phyloP scores from a whole-genome alignment of 2,888 invertebrate genomes.

The Gibbula magus region DNA sequence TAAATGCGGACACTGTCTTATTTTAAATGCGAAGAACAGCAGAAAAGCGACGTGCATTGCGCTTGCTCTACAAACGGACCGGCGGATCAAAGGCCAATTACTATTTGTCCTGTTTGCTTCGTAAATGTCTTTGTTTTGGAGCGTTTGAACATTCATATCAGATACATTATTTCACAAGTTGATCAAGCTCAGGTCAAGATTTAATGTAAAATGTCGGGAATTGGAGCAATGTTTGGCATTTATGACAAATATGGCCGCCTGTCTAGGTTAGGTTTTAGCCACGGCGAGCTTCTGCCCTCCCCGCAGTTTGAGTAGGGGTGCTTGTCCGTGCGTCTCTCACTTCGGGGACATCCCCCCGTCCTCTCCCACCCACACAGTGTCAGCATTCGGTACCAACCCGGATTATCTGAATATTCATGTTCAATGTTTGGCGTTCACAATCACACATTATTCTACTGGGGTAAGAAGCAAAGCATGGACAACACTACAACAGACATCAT shows the following conservation, averaged over 20 bases:
- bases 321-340: not conserved
- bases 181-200: not conserved
- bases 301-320: not conserved
- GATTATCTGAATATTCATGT: too few relatives aligned
- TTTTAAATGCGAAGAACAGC: not conserved
- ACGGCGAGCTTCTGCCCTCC: not conserved
- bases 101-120: not conserved
- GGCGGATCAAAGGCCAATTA: not conserved
- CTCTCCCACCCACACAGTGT: not conserved
- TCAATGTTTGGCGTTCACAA: too few relatives aligned
- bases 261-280: not conserved
- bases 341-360: not conserved
- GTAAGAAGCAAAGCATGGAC: too few relatives aligned
- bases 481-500: too few relatives aligned
- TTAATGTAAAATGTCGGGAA: not conserved
- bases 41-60: not conserved
- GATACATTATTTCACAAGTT: not conserved
- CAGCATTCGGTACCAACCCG: not conserved
- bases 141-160: not conserved
- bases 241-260: conserved; percentile 8
- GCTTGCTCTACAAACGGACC: not conserved
- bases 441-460: too few relatives aligned
- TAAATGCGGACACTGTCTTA: not conserved
- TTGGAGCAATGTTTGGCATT: not conserved
- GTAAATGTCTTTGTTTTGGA: conserved; percentile 6